Percentiles rank a stretch among this genome's conserved stretches.
phyloP scores from a whole-genome alignment of 2,113 vertebrate genomes.

The Megalops atlanticus region DNA sequence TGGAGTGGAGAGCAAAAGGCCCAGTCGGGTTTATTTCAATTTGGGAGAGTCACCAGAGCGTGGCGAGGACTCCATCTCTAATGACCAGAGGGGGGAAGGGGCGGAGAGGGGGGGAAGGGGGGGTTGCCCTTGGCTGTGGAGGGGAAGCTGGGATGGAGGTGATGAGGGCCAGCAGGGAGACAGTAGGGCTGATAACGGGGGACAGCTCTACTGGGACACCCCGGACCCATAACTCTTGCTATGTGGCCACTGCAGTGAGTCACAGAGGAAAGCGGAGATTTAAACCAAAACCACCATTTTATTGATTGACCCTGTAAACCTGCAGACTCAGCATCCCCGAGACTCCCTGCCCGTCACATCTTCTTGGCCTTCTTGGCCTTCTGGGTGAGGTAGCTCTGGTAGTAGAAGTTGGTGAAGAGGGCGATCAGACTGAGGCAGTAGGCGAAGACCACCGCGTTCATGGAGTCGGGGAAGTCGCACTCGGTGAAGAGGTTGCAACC shows the following conservation, averaged over 20 bases:
- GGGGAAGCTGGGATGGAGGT: constrained; percentile 47
- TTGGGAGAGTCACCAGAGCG: constrained; percentile 69
- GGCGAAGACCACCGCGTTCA: constrained; percentile 57
- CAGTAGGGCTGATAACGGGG: neutral
- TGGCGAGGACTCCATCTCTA: constrained; percentile 66
- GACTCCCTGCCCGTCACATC: constrained; percentile 30
- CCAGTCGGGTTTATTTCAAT: constrained; percentile 72
- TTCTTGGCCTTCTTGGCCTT: constrained; percentile 56
- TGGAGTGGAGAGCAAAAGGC: constrained; percentile 61
- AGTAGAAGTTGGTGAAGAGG: constrained; percentile 69
- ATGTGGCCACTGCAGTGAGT: neutral
- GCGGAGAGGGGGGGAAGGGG: constrained; percentile 55
- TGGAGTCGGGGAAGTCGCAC: constrained; percentile 59
- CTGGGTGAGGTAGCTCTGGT: constrained; percentile 49
- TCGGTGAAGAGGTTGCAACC: constrained; percentile 67
- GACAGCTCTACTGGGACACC: neutral
- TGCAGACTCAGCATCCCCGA: neutral
- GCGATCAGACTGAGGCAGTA: constrained; percentile 66
- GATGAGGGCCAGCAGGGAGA: constrained; percentile 28
- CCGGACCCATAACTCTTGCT: neutral
- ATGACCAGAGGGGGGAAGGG: constrained; percentile 66
- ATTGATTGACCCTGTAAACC: neutral
- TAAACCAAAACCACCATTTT: neutral
- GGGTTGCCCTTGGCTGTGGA: constrained; percentile 56
- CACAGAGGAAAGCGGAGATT: neutral